phyloP scores from a whole-genome alignment of 2,113 vertebrate species.

The Anas platyrhynchos region DNA sequence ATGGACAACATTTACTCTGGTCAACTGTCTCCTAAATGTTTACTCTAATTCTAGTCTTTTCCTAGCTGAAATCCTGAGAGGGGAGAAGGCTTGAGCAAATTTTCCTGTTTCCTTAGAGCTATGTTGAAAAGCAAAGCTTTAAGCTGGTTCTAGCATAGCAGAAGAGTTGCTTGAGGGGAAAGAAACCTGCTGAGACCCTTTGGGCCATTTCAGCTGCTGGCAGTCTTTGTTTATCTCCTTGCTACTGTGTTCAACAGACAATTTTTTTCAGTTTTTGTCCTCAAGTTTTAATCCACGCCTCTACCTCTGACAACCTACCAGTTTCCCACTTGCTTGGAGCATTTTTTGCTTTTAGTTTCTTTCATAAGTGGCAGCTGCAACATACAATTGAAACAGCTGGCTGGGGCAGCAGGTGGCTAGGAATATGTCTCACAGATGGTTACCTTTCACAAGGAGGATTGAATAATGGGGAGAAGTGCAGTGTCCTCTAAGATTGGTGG shows the following conservation, averaged over 20 bases:
- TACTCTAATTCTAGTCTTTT: neutral
- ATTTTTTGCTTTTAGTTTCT: neutral
- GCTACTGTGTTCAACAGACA: neutral
- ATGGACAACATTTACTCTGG: neutral
- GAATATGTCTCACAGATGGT: neutral
- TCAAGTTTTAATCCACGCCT: neutral
- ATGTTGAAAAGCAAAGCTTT: neutral
- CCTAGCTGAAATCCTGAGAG: neutral
- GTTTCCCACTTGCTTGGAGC: neutral
- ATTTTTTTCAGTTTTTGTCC: neutral
- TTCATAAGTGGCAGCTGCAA: constrained; percentile 6
- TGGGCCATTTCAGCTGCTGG: neutral
- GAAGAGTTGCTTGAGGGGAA: neutral
- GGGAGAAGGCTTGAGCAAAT: neutral
- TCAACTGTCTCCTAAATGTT: neutral
- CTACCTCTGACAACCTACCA: neutral
- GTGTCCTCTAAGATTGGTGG: neutral
- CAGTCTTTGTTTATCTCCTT: neutral
- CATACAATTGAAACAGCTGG: fast-evolving
- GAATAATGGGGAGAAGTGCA: neutral
- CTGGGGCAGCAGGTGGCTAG: constrained; percentile 27
- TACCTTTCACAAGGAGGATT: neutral
- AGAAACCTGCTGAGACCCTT: neutral
- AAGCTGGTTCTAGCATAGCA: neutral
- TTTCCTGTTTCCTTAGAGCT: neutral